Conservation (phyloP, 2,888 invertebrate genomes). For the Macrophya alboannulata region DNA sequence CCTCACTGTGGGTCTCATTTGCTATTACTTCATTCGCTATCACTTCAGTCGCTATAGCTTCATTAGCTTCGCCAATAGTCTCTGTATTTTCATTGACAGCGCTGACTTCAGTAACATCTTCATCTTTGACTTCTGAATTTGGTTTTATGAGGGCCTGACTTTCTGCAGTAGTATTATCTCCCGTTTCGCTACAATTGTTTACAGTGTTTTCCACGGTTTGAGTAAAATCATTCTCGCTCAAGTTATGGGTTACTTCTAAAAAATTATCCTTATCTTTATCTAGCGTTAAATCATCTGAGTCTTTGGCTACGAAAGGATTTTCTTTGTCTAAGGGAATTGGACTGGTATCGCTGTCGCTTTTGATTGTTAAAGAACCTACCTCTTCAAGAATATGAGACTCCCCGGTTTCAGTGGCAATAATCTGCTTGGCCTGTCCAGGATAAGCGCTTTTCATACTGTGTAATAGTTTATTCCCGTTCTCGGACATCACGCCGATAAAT, state of each 20-base stretch:
- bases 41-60: too few relatives aligned
- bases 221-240: neutral
- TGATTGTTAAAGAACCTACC: constrained; percentile 69
- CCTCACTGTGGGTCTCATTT: constrained; percentile 20
- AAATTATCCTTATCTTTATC: constrained; percentile 14
- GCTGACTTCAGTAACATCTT: neutral
- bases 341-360: neutral
- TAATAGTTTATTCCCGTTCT: constrained; percentile 72
- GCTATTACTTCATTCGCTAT: neutral
- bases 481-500: constrained; percentile 72
- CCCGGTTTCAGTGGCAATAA: constrained; percentile 80
- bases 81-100: constrained; percentile 64
- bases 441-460: constrained; percentile 79
- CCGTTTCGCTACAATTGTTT: neutral
- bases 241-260: constrained; percentile 13
- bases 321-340: constrained; percentile 40
- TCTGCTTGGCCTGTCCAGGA: constrained; percentile 90
- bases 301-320: neutral
- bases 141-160: neutral
- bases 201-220: neutral
- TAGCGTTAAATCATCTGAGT: constrained; percentile 5
- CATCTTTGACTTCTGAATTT: neutral
- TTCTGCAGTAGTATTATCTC: neutral
- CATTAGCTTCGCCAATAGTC: neutral
- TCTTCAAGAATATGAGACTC: constrained; percentile 74